Evolutionary conservation across 1,140 invertebrate species (phyloP).

Genomic region (Goniozus legneri): DNA sequence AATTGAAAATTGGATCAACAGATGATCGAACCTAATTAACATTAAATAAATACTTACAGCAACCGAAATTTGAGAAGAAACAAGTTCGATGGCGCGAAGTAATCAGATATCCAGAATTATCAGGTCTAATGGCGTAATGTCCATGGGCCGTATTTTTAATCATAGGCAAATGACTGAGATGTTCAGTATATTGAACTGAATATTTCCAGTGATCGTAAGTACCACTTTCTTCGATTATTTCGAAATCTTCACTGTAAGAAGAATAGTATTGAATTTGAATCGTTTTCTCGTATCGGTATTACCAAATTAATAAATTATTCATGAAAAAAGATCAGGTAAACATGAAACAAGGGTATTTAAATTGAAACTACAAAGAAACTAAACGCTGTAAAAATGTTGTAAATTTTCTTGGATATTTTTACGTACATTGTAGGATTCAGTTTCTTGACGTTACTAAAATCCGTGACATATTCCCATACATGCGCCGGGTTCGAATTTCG

Average conservation of each 20-base stretch:
- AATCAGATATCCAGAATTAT: slow-evolving; percentile 52
- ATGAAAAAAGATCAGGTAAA: slow-evolving; percentile 1
- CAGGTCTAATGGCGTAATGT: slow-evolving; percentile 59
- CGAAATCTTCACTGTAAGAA: slow-evolving; percentile 59
- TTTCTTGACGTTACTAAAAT: slow-evolving; percentile 69
- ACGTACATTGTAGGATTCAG: slow-evolving; percentile 72
- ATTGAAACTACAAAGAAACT: slow-evolving; percentile 6
- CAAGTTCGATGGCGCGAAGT: slow-evolving; percentile 64
- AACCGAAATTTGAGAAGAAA: slow-evolving; percentile 57
- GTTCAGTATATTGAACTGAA: slow-evolving; percentile 63
- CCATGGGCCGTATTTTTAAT: slow-evolving; percentile 58
- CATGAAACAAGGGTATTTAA: slow-evolving; percentile 12
- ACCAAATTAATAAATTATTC: not conserved
- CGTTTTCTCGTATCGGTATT: no score
- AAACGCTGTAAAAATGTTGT: no score
- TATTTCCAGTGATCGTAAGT: slow-evolving; percentile 70
- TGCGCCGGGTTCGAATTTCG: slow-evolving; percentile 55
- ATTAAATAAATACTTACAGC: slow-evolving; percentile 56
- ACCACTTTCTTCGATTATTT: slow-evolving; percentile 61
- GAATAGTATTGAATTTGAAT: not conserved
- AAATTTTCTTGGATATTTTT: slow-evolving; percentile 5
- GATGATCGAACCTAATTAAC: slow-evolving; percentile 6
- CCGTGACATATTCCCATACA: slow-evolving; percentile 71
- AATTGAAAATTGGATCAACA: no score
- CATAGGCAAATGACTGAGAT: slow-evolving; percentile 62